These are phyloP conservation scores for Charadrius vociferus DNA, from an alignment of 2,113 vertebrate genomes.

Conservation along the genomic window DNA sequence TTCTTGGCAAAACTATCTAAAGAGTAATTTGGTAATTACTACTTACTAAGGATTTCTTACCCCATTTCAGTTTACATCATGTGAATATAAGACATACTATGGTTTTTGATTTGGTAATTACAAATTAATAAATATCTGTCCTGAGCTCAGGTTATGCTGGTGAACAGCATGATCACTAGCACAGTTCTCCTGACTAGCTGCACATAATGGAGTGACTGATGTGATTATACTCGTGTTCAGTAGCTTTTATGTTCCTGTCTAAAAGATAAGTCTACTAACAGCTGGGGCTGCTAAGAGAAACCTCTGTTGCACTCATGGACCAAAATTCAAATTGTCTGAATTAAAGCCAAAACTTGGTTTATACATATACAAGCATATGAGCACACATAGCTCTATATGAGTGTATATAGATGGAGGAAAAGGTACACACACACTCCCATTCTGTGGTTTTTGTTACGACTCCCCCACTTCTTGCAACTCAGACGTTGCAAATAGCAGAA, in stretches of 20 bases:
- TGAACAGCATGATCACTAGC: rapidly evolving
- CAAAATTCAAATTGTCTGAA: background rate
- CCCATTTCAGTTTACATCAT: background rate
- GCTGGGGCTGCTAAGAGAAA: background rate
- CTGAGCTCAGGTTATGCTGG: background rate
- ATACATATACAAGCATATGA: background rate
- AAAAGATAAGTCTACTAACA: background rate
- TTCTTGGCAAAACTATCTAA: background rate
- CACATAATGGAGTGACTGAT: background rate
- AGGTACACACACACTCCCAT: background rate
- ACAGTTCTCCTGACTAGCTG: background rate
- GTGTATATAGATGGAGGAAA: background rate
- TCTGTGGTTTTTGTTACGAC: background rate
- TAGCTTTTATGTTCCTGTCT: background rate
- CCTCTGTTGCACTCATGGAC: background rate
- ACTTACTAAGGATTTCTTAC: background rate
- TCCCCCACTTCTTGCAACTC: background rate
- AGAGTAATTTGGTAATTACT: background rate
- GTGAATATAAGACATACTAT: background rate
- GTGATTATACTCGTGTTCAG: background rate
- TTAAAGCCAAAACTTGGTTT: background rate
- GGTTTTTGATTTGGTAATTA: background rate
- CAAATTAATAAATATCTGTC: background rate
- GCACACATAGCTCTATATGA: background rate
- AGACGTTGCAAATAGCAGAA: background rate